These are phyloP conservation scores for Drosophila mayaguana DNA, from an alignment of 2,888 invertebrate species.

Conservation along the genomic window DNA sequence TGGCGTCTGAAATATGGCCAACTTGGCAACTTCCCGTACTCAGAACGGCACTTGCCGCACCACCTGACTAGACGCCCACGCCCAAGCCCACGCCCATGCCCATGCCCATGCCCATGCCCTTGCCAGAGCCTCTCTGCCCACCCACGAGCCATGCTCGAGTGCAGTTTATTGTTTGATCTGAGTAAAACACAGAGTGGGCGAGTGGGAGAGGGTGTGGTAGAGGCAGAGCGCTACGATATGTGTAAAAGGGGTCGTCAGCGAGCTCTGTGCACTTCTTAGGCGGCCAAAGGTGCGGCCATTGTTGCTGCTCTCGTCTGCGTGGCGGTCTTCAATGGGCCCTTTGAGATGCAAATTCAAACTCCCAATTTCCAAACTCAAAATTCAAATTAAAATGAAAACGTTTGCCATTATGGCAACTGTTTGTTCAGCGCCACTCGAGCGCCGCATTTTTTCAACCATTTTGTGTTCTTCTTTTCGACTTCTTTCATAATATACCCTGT, in stretches of 20 bases:
- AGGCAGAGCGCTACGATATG: neutral
- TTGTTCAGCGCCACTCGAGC: slow-evolving; percentile 47
- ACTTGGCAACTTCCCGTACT: slow-evolving; percentile 47
- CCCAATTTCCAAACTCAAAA: slow-evolving; percentile 37
- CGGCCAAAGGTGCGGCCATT: slow-evolving; percentile 44
- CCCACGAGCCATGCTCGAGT: slow-evolving; percentile 65
- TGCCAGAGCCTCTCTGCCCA: neutral
- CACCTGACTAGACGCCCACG: slow-evolving; percentile 10
- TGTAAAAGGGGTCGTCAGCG: slow-evolving; percentile 35
- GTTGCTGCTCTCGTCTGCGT: slow-evolving; percentile 48
- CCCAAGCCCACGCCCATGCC: neutral
- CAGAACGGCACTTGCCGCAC: slow-evolving; percentile 15
- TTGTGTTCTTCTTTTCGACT: neutral
- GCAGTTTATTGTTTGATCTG: slow-evolving; percentile 80
- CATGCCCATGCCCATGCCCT: neutral
- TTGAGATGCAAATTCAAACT: slow-evolving; percentile 66
- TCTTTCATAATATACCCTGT: slow-evolving; percentile 33
- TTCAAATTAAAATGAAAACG: slow-evolving; percentile 55
- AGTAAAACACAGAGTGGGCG: neutral
- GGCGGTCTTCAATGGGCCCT: slow-evolving; percentile 59
- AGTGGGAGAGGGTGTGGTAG: neutral
- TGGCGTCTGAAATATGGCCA: slow-evolving; percentile 80
- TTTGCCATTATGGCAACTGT: slow-evolving; percentile 63
- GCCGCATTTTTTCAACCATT: slow-evolving; percentile 16
- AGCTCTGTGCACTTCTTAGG: slow-evolving; percentile 51